Conservation (phyloP, 2,797 vertebrate genomes). For the Adelosebastes latens region DNA sequence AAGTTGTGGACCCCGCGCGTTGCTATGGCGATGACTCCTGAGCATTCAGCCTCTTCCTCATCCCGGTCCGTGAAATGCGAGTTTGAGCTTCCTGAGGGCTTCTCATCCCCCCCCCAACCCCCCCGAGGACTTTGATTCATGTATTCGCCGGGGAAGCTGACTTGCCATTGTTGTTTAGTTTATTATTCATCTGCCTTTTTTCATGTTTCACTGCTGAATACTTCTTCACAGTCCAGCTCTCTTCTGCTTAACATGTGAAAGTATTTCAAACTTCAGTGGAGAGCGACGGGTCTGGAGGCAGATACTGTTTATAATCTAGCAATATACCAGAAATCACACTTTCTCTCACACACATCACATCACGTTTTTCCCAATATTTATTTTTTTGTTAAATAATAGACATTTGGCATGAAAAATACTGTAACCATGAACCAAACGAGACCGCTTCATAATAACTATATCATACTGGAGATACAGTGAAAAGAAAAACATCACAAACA, state of each 20-base stretch:
- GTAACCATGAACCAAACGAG: slow-evolving; percentile 24
- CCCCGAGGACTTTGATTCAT: slow-evolving; percentile 21
- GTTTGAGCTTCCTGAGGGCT: slow-evolving; percentile 51
- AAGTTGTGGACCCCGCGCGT: slow-evolving; percentile 27
- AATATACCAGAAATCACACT: neutral
- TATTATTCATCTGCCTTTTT: slow-evolving; percentile 29
- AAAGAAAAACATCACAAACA: slow-evolving; percentile 52
- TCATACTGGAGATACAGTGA: slow-evolving; percentile 30
- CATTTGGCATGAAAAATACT: slow-evolving; percentile 45
- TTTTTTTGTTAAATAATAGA: slow-evolving; percentile 50
- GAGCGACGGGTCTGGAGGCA: neutral
- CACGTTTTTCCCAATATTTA: slow-evolving; percentile 26
- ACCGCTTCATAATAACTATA: neutral
- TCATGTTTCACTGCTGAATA: neutral
- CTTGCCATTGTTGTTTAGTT: slow-evolving; percentile 28
- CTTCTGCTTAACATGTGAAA: neutral
- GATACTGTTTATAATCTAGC: neutral
- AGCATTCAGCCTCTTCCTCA: slow-evolving; percentile 35
- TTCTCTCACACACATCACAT: neutral
- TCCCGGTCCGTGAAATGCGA: slow-evolving; percentile 28
- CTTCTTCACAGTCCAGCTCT: slow-evolving; percentile 1
- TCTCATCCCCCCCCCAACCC: neutral
- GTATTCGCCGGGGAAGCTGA: slow-evolving; percentile 13
- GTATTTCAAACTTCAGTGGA: slow-evolving; percentile 2
- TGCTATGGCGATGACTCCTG: slow-evolving; percentile 46